Evolutionary conservation across 1,140 invertebrate genomes (phyloP).

Genomic region (Leucophenga varia): DNA sequence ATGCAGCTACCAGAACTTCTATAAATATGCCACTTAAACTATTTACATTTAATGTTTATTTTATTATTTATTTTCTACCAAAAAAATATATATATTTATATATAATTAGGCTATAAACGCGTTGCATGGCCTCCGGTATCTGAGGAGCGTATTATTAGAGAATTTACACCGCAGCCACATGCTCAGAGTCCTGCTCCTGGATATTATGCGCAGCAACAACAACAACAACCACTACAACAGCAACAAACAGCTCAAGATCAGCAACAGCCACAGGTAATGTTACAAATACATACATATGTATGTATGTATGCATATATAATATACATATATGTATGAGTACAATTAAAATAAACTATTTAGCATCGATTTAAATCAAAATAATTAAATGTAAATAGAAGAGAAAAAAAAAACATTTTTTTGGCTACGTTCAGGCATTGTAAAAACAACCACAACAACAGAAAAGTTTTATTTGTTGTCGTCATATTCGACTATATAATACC

Average conservation of each 20-base stretch:
- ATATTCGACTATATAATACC: no score
- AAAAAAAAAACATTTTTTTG: no score
- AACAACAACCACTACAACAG: slow-evolving; percentile 8
- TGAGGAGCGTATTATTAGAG: slow-evolving; percentile 60
- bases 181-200: slow-evolving; percentile 46
- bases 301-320: slow-evolving; percentile 21
- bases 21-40: no score
- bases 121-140: slow-evolving; percentile 80
- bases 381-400: no score
- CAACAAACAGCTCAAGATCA: slow-evolving; percentile 17
- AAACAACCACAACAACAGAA: background rate
- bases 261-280: slow-evolving; percentile 35
- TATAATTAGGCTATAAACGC: slow-evolving; percentile 73
- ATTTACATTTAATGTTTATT: background rate
- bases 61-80: slow-evolving; percentile 30
- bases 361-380: no score
- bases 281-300: background rate
- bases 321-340: slow-evolving; percentile 8
- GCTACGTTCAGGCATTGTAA: slow-evolving; percentile 2
- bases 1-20: no score
- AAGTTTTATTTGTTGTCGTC: no score
- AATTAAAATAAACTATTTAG: no score
- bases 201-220: slow-evolving; percentile 4
- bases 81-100: background rate
- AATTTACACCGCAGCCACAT: slow-evolving; percentile 60